These are phyloP conservation scores for human DNA, from an alignment of 2,113 vertebrate species.

Conservation along the genomic window GRCh38 chr7:49780001-49780500, in stretches of 20 bases:
- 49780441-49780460: not conserved
- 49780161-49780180: too few species aligned
- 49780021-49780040: too few species aligned
- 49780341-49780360: not conserved
- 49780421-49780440: not conserved
- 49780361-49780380: not conserved
- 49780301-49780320: too few species aligned
- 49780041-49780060: rapidly evolving
- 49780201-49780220: too few species aligned
- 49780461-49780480: not conserved
- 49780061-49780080: not conserved
- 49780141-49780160: not conserved
- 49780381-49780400: not conserved
- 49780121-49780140: rapidly evolving
- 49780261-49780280: rapidly evolving
- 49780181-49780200: too few species aligned
- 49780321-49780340: rapidly evolving
- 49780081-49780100: not conserved
- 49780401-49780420: not conserved
- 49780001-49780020: not conserved
- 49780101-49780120: rapidly evolving
- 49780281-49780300: not conserved
- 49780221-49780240: not conserved
- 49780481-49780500: not conserved
- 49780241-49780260: rapidly evolving